A percentile compares a stretch with the other conserved stretches of the same genome.
These are phyloP conservation scores for Henicopernis longicauda DNA, from an alignment of 2,113 vertebrate species.

Conservation along the genomic window DNA sequence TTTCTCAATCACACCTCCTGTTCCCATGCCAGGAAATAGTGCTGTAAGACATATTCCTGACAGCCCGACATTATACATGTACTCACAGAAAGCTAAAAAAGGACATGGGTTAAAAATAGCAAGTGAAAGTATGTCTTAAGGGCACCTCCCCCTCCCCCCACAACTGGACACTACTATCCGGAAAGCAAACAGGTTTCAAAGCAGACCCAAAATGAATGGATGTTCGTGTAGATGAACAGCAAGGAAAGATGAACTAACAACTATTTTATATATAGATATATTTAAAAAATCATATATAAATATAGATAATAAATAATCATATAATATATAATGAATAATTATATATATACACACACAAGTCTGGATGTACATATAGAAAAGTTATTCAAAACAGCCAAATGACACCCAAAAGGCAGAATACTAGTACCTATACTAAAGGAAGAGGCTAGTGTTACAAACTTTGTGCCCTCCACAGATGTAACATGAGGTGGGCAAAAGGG, in stretches of 20 bases:
- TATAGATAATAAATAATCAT: neutral
- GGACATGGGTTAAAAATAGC: neutral
- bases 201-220: neutral
- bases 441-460: neutral
- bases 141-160: neutral
- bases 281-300: neutral
- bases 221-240: neutral
- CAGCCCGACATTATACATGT: neutral
- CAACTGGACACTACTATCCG: neutral
- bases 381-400: neutral
- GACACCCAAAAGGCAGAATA: neutral
- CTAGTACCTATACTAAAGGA: neutral
- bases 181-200: neutral
- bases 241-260: neutral
- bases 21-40: neutral
- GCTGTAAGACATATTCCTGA: neutral
- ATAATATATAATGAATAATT: neutral
- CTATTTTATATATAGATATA: no score
- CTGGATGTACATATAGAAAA: neutral
- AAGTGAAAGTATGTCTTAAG: neutral
- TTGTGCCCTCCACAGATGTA: neutral
- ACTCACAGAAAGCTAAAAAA: neutral
- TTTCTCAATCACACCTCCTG: neutral
- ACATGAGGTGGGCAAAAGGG: neutral
- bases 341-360: rapidly evolving